Base-by-base conservation (phyloP, 2,113 vertebrate species). In the Rissa tridactyla region DNA sequence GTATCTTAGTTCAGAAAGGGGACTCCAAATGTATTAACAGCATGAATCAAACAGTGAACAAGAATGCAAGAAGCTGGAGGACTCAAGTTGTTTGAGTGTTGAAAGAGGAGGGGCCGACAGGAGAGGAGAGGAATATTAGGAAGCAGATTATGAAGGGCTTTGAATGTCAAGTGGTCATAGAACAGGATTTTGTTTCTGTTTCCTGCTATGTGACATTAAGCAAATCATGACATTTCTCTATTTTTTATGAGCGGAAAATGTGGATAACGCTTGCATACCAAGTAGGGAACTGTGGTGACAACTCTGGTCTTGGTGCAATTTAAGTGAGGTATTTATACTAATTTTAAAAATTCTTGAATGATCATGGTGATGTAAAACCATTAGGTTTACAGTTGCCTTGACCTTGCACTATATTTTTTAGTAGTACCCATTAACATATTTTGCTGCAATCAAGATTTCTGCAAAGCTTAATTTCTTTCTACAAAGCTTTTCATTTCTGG, bases 101-200 rank as follows among this genome's bases (percentile, higher is more conserved):
- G 42, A 80, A 84, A 88, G 44, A 71, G 70, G 47, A 76, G 64
- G 11, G 26, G 36, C 14, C 90, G 38, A 64, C 15, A 71, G 68
- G 51, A 90, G 78, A 84, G 60, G 22, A 79, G 73, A 62, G 34
- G 62, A 95, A 55, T 93, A 58, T 84, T 71, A 83, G 77, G 88
- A 95, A 88, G 73, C 27, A 82, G 65, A 49, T 97, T 87, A 58
- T 70, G 91, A 87, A 92, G 91, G 58, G 77, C 40, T 95, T 94
- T 97, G 92, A 97, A 96, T 96, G 96, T 96, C 95, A 92, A 97
- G 95, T 96, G 91, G 88, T 82, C 83, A 46, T 90, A 94, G 82
- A 96, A 93, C 68, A 29, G 88, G 80, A 84, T 84, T 94, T 92
- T 92, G 91, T 91, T 96, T 91, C 82, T 94, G 46, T 88, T 95